Conservation (phyloP, 2,113 vertebrate genomes). For the pig (Sus scrofa) region T2T-Sscrofa CM000824.6:173139001-173139500, state of each 20-base stretch:
- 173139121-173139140: neutral
- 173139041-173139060: neutral
- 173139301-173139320: neutral
- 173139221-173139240: neutral
- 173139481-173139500: neutral
- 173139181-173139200: neutral
- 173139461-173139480: neutral
- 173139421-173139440: neutral
- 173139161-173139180: slow-evolving; percentile 28
- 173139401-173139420: neutral
- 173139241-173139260: neutral
- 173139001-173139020: neutral
- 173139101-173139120: slow-evolving; percentile 5
- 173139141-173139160: neutral
- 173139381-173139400: neutral
- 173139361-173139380: neutral
- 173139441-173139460: neutral
- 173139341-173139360: slow-evolving; percentile 1
- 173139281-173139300: neutral
- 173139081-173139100: neutral
- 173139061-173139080: slow-evolving; percentile 10
- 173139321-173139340: neutral
- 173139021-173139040: neutral
- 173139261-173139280: slow-evolving; percentile 14
- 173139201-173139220: slow-evolving; percentile 30